Evolutionary conservation across 23 tunicate species (phyloP).

Genomic region (Trididemnum nubilum): DNA sequence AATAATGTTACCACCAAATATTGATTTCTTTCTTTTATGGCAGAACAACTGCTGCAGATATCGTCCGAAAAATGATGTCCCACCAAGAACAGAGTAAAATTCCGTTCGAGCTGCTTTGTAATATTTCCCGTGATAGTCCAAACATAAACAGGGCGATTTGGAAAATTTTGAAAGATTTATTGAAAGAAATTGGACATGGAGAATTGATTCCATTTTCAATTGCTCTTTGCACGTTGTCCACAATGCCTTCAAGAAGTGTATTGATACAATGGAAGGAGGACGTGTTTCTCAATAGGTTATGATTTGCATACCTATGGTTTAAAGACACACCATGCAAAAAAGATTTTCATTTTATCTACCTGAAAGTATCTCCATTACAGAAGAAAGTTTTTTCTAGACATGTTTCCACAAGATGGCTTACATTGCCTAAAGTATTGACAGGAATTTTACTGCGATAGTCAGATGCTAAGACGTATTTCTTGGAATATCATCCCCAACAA

Average conservation of each 20-base stretch:
- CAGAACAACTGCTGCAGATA: too few relatives aligned
- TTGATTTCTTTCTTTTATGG: too few relatives aligned
- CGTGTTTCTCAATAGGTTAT: constrained; percentile 10
- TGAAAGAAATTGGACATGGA: constrained; percentile 11
- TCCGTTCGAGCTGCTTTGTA: too few relatives aligned
- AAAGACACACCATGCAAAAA: constrained; percentile 18
- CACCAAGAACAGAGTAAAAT: too few relatives aligned
- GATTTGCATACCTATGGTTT: constrained; percentile 11
- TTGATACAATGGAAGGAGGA: constrained; percentile 7
- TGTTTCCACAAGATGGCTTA: constrained; percentile 2
- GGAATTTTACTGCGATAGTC: neutral
- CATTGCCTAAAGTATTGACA: neutral
- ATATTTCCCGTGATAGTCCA: neutral
- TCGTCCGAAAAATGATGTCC: too few relatives aligned
- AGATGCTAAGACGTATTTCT: neutral
- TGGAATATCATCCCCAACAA: constrained; percentile 17
- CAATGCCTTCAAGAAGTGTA: constrained; percentile 13
- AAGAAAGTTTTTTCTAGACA: neutral
- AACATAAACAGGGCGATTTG: constrained; percentile 7
- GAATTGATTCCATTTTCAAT: neutral
- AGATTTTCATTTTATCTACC: neutral
- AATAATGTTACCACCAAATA: too few relatives aligned
- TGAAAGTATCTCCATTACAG: neutral
- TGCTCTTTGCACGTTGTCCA: neutral
- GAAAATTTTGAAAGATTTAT: neutral